phyloP scores from a whole-genome alignment of 2,888 invertebrate species.

The Caenorhabditis angaria region DNA sequence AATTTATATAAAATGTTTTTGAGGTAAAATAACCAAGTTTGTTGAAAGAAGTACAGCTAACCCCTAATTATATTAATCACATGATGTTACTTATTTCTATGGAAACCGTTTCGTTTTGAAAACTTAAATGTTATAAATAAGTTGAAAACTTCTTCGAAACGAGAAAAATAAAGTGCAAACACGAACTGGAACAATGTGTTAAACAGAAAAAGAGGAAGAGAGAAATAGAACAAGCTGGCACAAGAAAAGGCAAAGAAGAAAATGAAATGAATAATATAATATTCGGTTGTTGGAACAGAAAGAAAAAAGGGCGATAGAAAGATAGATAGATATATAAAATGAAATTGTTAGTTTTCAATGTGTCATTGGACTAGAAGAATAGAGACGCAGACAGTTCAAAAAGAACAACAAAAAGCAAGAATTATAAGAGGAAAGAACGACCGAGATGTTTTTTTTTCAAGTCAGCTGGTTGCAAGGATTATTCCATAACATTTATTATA shows the following conservation, averaged over 20 bases:
- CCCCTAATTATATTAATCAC: too few relatives aligned
- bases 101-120: too few relatives aligned
- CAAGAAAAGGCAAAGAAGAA: conserved; percentile 13
- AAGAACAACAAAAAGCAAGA: not conserved
- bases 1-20: too few relatives aligned
- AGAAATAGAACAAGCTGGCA: not conserved
- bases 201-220: not conserved
- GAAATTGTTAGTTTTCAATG: conserved; percentile 3
- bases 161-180: not conserved
- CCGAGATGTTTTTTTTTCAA: not conserved
- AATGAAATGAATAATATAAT: conserved; percentile 9
- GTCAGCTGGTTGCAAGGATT: not conserved
- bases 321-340: conserved; percentile 2
- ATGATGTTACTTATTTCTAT: too few relatives aligned
- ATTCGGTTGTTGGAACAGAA: not conserved
- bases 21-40: too few relatives aligned
- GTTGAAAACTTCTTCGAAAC: too few relatives aligned
- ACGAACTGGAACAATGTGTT: not conserved
- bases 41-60: too few relatives aligned
- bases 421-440: not conserved
- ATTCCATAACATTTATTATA: too few relatives aligned
- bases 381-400: not conserved
- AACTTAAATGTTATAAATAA: too few relatives aligned
- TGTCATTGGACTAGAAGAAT: not conserved
- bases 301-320: conserved; percentile 9